These are phyloP conservation scores for Venturia canescens DNA, from an alignment of 1,140 invertebrate species.

Conservation along the genomic window DNA sequence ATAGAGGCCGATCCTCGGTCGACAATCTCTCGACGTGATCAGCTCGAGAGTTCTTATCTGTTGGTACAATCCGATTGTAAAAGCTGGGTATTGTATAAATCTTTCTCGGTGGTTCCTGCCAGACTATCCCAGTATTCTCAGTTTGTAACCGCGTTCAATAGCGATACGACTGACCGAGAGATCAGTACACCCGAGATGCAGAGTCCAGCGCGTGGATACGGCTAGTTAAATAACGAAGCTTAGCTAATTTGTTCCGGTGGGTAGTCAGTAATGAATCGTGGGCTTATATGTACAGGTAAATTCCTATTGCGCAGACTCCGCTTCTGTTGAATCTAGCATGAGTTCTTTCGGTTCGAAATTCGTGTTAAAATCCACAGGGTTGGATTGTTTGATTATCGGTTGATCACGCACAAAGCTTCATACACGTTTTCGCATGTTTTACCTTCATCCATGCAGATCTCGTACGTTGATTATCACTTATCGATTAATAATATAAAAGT, in stretches of 20 bases:
- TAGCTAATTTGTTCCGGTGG: constrained; percentile 54
- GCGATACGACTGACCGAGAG: background rate
- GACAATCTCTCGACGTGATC: constrained; percentile 35
- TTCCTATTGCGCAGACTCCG: background rate
- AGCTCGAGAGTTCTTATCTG: constrained; percentile 29
- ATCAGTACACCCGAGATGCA: constrained; percentile 27
- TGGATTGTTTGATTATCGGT: background rate
- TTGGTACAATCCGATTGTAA: constrained; percentile 46
- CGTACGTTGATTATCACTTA: no score
- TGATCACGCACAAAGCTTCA: no score
- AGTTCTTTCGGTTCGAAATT: no score
- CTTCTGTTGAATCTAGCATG: no score
- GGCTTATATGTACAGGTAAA: background rate
- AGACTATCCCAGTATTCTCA: background rate
- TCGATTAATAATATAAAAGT: no score
- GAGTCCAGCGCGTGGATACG: constrained; percentile 52
- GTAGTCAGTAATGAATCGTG: constrained; percentile 21
- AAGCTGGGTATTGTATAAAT: constrained; percentile 37
- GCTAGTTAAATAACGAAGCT: constrained; percentile 55
- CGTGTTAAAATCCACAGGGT: background rate
- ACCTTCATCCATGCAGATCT: no score
- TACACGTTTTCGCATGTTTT: no score
- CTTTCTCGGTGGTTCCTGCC: background rate
- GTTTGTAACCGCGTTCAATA: background rate
- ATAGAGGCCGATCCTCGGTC: constrained; percentile 14